A percentile compares a stretch with the other conserved stretches of the same genome.
Conservation (phyloP, 1,140 invertebrate species). For the Lordiphosa stackelbergi region DNA sequence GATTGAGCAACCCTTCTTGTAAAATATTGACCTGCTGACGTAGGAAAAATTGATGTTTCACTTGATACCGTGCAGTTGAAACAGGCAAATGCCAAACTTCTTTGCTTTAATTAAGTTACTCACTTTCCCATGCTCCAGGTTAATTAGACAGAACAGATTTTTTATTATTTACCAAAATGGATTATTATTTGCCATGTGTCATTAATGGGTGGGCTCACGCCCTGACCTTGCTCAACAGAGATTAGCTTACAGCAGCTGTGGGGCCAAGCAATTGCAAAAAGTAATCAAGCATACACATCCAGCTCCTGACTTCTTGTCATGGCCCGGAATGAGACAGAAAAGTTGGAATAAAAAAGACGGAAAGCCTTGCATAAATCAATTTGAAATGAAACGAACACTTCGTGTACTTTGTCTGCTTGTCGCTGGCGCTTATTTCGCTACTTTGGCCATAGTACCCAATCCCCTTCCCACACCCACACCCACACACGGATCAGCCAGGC, state of each 20-base stretch:
- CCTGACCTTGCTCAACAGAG: slow-evolving; percentile 14
- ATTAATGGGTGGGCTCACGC: background rate
- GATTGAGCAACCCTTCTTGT: slow-evolving; percentile 38
- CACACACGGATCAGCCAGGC: slow-evolving; percentile 16
- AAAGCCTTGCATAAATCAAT: slow-evolving; percentile 59
- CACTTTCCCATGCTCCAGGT: background rate
- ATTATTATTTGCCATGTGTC: background rate
- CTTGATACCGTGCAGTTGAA: slow-evolving; percentile 28
- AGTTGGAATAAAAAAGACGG: slow-evolving; percentile 1
- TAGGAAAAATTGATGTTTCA: slow-evolving; percentile 8
- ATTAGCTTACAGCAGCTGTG: slow-evolving; percentile 31
- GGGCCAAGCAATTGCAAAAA: slow-evolving; percentile 35
- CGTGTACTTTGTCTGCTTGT: slow-evolving; percentile 50
- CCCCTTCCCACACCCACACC: background rate
- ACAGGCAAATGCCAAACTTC: no score
- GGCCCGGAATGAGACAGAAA: background rate
- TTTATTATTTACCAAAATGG: slow-evolving; percentile 14
- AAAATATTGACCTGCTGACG: slow-evolving; percentile 39
- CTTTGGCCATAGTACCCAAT: slow-evolving; percentile 3
- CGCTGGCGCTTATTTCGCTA: slow-evolving; percentile 22
- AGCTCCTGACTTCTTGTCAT: slow-evolving; percentile 1
- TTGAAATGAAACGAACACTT: slow-evolving; percentile 72
- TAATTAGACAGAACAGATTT: slow-evolving; percentile 29
- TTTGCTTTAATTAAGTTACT: no score
- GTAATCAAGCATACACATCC: slow-evolving; percentile 49